Evolutionary conservation across 1,140 invertebrate species (phyloP).

Genomic region (Hylyphantes graminicola): DNA sequence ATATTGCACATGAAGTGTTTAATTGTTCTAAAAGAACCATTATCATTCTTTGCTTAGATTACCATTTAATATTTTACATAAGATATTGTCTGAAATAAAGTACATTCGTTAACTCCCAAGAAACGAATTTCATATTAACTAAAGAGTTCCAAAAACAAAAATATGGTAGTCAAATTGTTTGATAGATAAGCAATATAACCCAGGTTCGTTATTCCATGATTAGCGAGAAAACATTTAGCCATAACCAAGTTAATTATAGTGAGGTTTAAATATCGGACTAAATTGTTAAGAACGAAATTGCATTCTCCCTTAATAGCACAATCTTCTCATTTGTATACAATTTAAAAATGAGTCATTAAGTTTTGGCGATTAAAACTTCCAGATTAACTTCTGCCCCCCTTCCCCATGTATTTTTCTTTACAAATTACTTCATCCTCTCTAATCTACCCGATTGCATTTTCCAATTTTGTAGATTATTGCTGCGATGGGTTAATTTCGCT

Average conservation of each 20-base stretch:
- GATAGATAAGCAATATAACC: too few relatives aligned
- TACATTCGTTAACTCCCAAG: too few relatives aligned
- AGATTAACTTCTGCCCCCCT: constrained; percentile 36
- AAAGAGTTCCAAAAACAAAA: too few relatives aligned
- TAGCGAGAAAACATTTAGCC: constrained; percentile 21
- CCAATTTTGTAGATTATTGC: constrained; percentile 49
- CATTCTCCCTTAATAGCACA: constrained; percentile 46
- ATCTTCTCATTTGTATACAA: constrained; percentile 43
- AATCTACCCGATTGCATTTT: constrained; percentile 28
- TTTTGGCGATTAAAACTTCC: constrained; percentile 47
- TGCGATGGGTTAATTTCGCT: constrained; percentile 24
- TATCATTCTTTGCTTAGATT: too few relatives aligned
- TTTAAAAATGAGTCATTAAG: constrained; percentile 57
- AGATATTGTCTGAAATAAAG: too few relatives aligned
- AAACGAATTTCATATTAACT: too few relatives aligned
- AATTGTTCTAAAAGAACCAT: too few relatives aligned
- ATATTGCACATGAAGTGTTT: too few relatives aligned
- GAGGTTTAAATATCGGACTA: constrained; percentile 53
- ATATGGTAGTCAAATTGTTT: too few relatives aligned
- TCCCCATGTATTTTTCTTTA: constrained; percentile 32
- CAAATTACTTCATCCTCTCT: constrained; percentile 51
- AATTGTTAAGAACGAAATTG: constrained; percentile 52
- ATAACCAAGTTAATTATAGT: constrained; percentile 40
- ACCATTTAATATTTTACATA: too few relatives aligned
- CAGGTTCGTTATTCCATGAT: constrained; percentile 13